Percentiles rank a stretch among this genome's conserved stretches.
These are phyloP conservation scores for Theocolax elegans DNA, from an alignment of 1,140 invertebrate species.

Conservation along the genomic window DNA sequence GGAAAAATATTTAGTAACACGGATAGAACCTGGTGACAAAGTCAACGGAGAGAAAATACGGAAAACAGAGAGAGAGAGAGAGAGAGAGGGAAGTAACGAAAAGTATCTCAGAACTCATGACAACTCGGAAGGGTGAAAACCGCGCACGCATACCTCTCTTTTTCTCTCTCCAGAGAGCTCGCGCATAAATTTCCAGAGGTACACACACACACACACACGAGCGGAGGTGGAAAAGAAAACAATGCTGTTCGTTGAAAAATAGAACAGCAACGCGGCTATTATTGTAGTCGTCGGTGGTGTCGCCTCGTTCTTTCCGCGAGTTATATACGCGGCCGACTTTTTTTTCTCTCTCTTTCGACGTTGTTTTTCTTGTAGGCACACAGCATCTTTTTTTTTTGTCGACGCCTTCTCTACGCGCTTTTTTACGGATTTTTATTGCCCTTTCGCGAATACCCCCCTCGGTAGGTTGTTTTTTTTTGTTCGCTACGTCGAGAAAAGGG, in stretches of 20 bases:
- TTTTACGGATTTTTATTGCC: constrained; percentile 21
- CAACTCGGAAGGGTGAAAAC: neutral
- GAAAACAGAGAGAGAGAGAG: neutral
- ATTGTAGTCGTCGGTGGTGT: constrained; percentile 22
- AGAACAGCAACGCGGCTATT: constrained; percentile 19
- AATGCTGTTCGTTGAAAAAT: constrained; percentile 31
- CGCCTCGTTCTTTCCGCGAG: neutral
- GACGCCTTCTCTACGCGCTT: neutral
- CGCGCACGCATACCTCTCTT: constrained; percentile 1
- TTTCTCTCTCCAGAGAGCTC: neutral
- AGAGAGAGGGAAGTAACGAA: too few species aligned
- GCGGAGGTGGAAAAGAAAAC: constrained; percentile 27
- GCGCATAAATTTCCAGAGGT: constrained; percentile 8
- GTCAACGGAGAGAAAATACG: neutral
- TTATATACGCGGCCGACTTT: neutral
- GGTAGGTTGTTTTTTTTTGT: neutral
- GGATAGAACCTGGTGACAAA: too few species aligned
- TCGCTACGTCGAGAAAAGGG: too few species aligned
- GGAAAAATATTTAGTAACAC: too few species aligned
- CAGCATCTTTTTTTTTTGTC: too few species aligned
- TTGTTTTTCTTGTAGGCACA: neutral
- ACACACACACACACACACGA: neutral
- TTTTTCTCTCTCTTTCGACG: neutral
- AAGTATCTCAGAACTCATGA: too few species aligned
- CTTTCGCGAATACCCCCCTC: neutral